phyloP scores from a whole-genome alignment of 1,140 invertebrate species.

The Heliconius hewitsoni region DNA sequence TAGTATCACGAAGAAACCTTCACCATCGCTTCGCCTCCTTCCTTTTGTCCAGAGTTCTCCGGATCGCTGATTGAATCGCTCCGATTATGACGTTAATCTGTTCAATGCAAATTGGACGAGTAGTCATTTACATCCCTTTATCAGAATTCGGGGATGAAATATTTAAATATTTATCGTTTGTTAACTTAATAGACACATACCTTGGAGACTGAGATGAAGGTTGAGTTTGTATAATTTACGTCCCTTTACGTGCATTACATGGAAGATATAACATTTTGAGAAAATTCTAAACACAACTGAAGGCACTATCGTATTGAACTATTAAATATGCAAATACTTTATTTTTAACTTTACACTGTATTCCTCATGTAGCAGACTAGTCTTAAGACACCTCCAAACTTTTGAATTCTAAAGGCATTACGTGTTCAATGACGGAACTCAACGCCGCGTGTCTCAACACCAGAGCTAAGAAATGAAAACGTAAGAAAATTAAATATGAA shows the following conservation, averaged over 20 bases:
- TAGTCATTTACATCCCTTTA: conserved; percentile 80
- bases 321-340: no score
- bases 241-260: neutral
- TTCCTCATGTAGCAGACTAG: no score
- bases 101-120: conserved; percentile 80
- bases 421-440: no score
- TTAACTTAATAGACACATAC: conserved; percentile 49
- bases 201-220: conserved; percentile 26
- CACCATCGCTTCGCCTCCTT: conserved; percentile 31
- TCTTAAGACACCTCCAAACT: no score
- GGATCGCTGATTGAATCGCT: conserved; percentile 78
- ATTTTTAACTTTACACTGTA: no score
- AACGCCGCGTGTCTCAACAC: no score
- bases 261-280: neutral
- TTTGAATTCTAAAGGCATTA: no score
- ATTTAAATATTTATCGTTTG: conserved; percentile 78
- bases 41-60: conserved; percentile 65
- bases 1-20: conserved; percentile 65
- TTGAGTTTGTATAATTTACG: conserved; percentile 28
- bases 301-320: no score
- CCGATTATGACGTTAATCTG: conserved; percentile 81
- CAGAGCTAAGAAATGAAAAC: neutral
- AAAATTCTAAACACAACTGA: neutral
- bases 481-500: neutral
- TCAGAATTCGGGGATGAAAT: conserved; percentile 74